Evolutionary conservation across 1,140 invertebrate species (phyloP), one percentile per base, ranked within the genome.

Genomic region (Microplitis mediator): DNA sequence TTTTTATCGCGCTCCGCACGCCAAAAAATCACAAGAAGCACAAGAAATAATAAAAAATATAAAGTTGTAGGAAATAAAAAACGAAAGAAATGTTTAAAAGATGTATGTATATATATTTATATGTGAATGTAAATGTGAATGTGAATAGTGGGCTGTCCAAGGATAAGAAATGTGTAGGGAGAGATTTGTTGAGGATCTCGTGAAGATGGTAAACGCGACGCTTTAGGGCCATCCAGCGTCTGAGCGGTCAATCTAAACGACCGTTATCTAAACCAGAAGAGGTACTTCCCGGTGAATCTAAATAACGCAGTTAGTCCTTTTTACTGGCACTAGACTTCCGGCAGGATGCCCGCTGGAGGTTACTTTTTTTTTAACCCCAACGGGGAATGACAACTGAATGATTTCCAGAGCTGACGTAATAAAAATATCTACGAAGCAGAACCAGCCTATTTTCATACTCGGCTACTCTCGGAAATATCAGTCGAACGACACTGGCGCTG

Each of bases 231-330:
- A 84, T 85, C 74, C 76, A 67, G 84, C 69, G 80, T 75, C 80
- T 80, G 74, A 81, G 76, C 81, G 84, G 84, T 86, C 86, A 87
- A 85, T 87, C 81, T 84, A 85, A 85, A 86, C 76, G 84, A 82
- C 78, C 78, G 79, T 86, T 86, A 85, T 86, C 81, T 85, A 76
- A 72, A 72, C 36, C 34, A 69, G 64, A 58, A 45, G 39, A 45
- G 39, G 31, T 64, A 39, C 64, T 61, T 68, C 45, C 66, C 34
- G 61, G 31, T 69, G 65, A 75, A 75, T 75, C 70, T 75, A 72
- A 75, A 75, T 73, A 75, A 73, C 74, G 60, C 71, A 64, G 74
- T 70, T 39, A 36, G 60, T 64, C 62, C 62, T 35, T 64, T 35
- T 35, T 36, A 13, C 31, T 13, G 32, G 60, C 56, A 62, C 9